Evolutionary conservation across 2,888 invertebrate genomes (phyloP), one percentile per base, ranked within the genome.

Genomic region (Cephonodes hylas): DNA sequence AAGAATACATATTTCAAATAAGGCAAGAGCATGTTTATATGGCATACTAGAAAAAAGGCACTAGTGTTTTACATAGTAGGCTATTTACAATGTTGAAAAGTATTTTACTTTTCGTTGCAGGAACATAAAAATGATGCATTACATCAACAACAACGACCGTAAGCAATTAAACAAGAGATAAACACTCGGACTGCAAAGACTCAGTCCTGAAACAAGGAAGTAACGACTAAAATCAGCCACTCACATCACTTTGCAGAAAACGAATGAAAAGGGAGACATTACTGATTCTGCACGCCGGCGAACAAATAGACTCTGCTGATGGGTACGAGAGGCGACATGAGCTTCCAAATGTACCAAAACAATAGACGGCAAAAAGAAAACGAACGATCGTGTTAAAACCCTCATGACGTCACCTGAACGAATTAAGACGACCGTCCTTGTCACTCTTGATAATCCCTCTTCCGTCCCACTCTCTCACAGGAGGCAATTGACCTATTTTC

Each of bases 401-500:
- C 79, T 76, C 76, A 82, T 91, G 88, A 89, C 91, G 90, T 91
- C 90, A 91, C 90, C 86, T 89, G 88, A 86, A 82, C 84, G 89
- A 88, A 88, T 89, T 86, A 89, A 84, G 79, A 76, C 75, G 72
- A 79, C 81, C 70, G 66, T 88, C 89, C 79, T 77, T 85, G 68
- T 89, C 83, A 67, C 76, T 69, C 86, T 64, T 79, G 69, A 77
- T 75, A 75, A 78, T 76, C 75, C 75, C 69, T 68, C 62, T 63
- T 65, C 69, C 70, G 72, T 87, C 88, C 83, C 89, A 67, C 79
- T 88, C 85, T 68, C 71, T 66, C 81, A 69, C 74, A 79, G 85
- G 83, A 80, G 85, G 89, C 91, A 91, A 90, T 92, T 92, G 92
- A 92, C 92, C 92, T 89, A 92, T 91, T 89, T 92, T 90, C 87